Evolutionary conservation across 1,140 invertebrate genomes (phyloP).

Genomic region (Calosoma granatense): DNA sequence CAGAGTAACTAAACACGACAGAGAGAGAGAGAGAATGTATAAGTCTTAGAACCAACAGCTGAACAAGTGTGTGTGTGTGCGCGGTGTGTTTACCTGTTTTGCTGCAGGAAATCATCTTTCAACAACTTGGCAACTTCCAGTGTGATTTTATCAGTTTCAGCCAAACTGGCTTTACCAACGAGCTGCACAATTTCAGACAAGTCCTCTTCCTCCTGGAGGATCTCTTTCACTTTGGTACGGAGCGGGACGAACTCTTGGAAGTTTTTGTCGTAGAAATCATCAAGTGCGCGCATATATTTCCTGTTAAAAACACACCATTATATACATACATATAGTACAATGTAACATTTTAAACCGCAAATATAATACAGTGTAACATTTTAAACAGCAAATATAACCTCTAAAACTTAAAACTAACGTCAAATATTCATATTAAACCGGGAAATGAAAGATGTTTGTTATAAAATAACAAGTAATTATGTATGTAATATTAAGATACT

Average conservation of each 20-base stretch:
- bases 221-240: constrained; percentile 90
- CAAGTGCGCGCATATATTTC: constrained; percentile 96
- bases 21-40: constrained; percentile 14
- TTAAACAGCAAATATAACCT: constrained; percentile 2
- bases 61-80: too few relatives aligned
- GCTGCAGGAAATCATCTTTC: constrained; percentile 99
- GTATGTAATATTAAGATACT: background rate
- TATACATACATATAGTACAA: too few relatives aligned
- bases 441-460: too few relatives aligned
- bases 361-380: constrained; percentile 15
- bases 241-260: constrained; percentile 97
- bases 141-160: constrained; percentile 98
- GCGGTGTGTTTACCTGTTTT: constrained; percentile 93
- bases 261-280: constrained; percentile 99
- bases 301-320: constrained; percentile 45
- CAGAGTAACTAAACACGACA: constrained; percentile 66
- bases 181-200: constrained; percentile 99
- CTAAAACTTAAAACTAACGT: constrained; percentile 9
- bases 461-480: too few relatives aligned
- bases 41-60: too few relatives aligned
- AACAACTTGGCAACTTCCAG: constrained; percentile 96
- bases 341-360: background rate
- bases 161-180: constrained; percentile 97
- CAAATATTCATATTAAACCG: too few relatives aligned
- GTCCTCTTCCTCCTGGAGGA: constrained; percentile 97